Conservation (phyloP, 2,888 invertebrate genomes). For the Chrysolina haemoptera region DNA sequence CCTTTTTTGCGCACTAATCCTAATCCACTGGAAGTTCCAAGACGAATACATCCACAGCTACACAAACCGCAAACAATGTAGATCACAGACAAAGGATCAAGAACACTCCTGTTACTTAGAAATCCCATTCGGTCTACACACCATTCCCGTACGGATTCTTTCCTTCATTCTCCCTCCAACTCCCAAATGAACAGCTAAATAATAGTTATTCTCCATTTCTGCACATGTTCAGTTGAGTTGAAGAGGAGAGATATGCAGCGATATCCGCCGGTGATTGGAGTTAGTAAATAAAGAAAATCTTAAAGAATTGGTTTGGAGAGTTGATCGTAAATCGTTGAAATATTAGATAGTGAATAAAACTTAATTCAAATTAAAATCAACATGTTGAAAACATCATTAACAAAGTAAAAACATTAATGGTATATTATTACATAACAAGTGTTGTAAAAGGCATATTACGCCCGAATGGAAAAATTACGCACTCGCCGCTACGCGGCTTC, state of each 20-base stretch:
- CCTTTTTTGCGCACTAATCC: neutral
- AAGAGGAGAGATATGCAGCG: neutral
- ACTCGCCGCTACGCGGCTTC: too few relatives aligned
- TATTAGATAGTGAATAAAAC: too few relatives aligned
- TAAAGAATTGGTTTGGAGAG: too few relatives aligned
- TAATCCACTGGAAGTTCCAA: neutral
- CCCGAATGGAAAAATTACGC: too few relatives aligned
- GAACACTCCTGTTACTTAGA: neutral
- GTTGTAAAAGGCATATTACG: too few relatives aligned
- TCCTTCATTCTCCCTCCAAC: conserved; percentile 34
- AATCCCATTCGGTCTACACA: neutral
- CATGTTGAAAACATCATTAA: too few relatives aligned
- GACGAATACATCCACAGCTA: neutral
- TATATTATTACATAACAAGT: too few relatives aligned
- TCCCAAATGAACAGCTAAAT: conserved; percentile 39
- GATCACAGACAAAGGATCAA: neutral
- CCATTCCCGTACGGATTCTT: conserved; percentile 16
- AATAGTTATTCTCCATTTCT: conserved; percentile 33
- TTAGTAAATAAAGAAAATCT: too few relatives aligned
- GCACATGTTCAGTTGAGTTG: neutral
- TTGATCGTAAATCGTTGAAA: too few relatives aligned
- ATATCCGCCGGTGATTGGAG: too few relatives aligned
- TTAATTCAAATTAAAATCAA: too few relatives aligned
- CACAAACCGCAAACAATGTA: neutral
- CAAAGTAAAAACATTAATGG: too few relatives aligned